These are phyloP conservation scores for Drosophila bipectinata DNA, from an alignment of 1,140 invertebrate species.

Conservation along the genomic window DNA sequence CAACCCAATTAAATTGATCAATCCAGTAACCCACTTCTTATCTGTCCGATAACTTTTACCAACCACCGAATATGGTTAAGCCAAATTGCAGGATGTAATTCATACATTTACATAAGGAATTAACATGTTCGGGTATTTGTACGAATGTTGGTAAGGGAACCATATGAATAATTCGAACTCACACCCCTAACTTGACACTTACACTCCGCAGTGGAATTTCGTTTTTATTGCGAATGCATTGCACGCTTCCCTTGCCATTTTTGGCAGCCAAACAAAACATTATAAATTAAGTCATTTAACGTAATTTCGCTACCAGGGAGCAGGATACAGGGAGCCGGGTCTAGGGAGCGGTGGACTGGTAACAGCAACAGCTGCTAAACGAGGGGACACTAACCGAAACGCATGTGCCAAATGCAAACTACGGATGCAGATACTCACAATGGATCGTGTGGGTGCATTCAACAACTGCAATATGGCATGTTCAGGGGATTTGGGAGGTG, in stretches of 20 bases:
- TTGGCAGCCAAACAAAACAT: constrained; percentile 72
- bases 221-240: constrained; percentile 62
- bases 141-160: not conserved
- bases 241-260: constrained; percentile 35
- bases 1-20: not conserved
- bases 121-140: constrained; percentile 29
- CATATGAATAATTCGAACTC: constrained; percentile 16
- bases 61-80: constrained; percentile 3
- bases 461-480: constrained; percentile 44
- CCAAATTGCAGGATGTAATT: constrained; percentile 9
- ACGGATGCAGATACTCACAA: constrained; percentile 27
- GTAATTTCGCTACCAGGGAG: constrained; percentile 76
- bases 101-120: constrained; percentile 25
- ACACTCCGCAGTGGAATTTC: constrained; percentile 44
- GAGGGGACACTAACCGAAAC: constrained; percentile 59
- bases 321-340: no score
- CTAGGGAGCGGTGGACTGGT: constrained; percentile 4
- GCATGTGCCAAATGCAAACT: constrained; percentile 59
- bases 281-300: constrained; percentile 81
- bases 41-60: not conserved
- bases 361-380: constrained; percentile 71
- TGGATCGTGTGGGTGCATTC: constrained; percentile 76
- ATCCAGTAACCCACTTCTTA: not conserved
- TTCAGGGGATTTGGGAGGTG: not conserved
- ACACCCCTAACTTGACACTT: constrained; percentile 46